A percentile compares a stretch with the other conserved stretches of the same genome.
Conservation (phyloP, 1,140 invertebrate species). For the Drosophila ironensis region DNA sequence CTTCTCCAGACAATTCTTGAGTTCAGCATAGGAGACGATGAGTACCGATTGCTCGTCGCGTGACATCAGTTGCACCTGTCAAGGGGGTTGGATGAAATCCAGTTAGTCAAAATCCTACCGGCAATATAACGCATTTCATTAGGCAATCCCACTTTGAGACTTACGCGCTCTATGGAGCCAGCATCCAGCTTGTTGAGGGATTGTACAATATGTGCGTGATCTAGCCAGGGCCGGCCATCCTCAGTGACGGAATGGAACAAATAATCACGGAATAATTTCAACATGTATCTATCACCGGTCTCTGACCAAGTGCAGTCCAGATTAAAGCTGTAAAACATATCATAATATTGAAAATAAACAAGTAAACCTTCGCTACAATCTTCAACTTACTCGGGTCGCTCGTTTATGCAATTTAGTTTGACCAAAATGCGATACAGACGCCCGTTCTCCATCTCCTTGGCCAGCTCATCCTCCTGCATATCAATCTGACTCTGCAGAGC, state of each 20-base stretch:
- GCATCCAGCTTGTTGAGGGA: slow-evolving; percentile 97
- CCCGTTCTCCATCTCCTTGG: slow-evolving; percentile 97
- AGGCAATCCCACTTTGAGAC: slow-evolving; percentile 28
- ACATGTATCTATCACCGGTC: slow-evolving; percentile 98
- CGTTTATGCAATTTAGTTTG: slow-evolving; percentile 95
- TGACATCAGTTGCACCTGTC: slow-evolving; percentile 96
- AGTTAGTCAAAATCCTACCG: too few relatives aligned
- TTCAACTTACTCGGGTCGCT: slow-evolving; percentile 91
- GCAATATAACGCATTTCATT: too few relatives aligned
- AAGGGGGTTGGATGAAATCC: too few relatives aligned
- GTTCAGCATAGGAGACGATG: slow-evolving; percentile 95
- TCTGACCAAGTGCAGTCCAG: slow-evolving; percentile 97
- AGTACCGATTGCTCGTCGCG: slow-evolving; percentile 97
- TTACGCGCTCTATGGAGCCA: slow-evolving; percentile 93
- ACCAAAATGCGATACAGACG: slow-evolving; percentile 94
- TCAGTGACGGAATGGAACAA: slow-evolving; percentile 96
- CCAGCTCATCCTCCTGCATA: slow-evolving; percentile 93
- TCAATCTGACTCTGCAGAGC: slow-evolving; percentile 93
- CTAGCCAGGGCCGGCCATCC: slow-evolving; percentile 96
- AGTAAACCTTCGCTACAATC: background rate
- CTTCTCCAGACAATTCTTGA: slow-evolving; percentile 96
- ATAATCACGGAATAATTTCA: slow-evolving; percentile 99
- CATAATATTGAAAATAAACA: background rate
- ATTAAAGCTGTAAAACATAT: slow-evolving; percentile 86
- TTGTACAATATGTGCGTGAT: slow-evolving; percentile 96